Evolutionary conservation across 2,113 vertebrate genomes (phyloP), one percentile per base, ranked within the genome.

Genomic region (Tonatia bakeri): DNA sequence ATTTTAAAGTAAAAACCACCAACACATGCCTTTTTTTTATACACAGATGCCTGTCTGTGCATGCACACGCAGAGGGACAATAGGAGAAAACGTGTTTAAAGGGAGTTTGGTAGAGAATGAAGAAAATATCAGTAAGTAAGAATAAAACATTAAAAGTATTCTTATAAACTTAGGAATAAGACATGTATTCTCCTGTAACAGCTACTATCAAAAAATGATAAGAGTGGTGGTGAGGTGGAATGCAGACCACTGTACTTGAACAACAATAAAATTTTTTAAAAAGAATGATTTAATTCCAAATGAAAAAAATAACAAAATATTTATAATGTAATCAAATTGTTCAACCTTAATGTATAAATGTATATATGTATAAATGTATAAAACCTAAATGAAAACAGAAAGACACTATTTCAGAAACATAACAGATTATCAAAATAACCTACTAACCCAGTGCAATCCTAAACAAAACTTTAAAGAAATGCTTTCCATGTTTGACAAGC

Each of bases 1-100:
- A 92, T 45, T 79, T 87, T n/a, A 69, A 94, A 43, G 15, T 67
- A 52, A 81, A 91, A 91, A 26, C 3, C 13, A 33, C 7, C 7
- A 75, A 28, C 3, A 38, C 7, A 11, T 67, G 10, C 4, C 0
- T 52, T 90, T 94, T 77, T 10, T 43, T 36, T 56, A 59, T 22
- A 40, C 20, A 50, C 2, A 65, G 16, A 72, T 14, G 1, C 8
- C 20, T 22, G 4, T 64, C 20, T 22, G 4, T 64, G 17, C 22
- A 43, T 3, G 3, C 19, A 54, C 4, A 26, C 40, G 38, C 43
- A 61, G 19, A 75, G 14, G 9, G 17, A 67, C 7, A 88, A 80
- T 40, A 38, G 36, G 33, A 56, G 1, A 90, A 92, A 76, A 88
- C 2, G 45, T 26, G 64, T 56, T 73, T 69, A 40, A 95, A 67